Conservation (phyloP, 1,140 invertebrate species). For the Halictus rubicundus region DNA sequence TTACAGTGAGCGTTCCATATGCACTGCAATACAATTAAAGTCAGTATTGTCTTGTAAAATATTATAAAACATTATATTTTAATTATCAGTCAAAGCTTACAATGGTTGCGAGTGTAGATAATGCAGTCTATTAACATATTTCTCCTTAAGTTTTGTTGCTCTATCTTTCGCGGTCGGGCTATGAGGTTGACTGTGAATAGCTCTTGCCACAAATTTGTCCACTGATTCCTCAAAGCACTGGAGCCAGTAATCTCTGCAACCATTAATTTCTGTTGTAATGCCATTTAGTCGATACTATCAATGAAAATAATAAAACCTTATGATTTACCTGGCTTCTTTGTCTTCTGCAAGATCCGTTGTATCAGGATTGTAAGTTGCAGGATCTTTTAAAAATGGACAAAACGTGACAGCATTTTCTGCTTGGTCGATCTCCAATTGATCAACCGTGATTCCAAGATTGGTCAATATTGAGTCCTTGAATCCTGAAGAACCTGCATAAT, state of each 20-base stretch:
- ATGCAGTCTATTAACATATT: slow-evolving; percentile 90
- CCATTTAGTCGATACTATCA: neutral
- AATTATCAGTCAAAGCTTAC: slow-evolving; percentile 81
- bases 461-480: slow-evolving; percentile 81
- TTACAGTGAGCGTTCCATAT: slow-evolving; percentile 92
- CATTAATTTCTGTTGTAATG: slow-evolving; percentile 20
- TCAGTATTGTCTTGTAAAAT: slow-evolving; percentile 16
- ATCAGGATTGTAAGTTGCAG: slow-evolving; percentile 89
- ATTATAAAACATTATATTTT: slow-evolving; percentile 45
- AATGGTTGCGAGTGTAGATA: slow-evolving; percentile 89
- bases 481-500: slow-evolving; percentile 88
- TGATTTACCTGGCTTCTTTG: slow-evolving; percentile 85
- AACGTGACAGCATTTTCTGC: slow-evolving; percentile 83
- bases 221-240: slow-evolving; percentile 92
- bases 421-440: slow-evolving; percentile 87
- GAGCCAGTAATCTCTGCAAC: slow-evolving; percentile 92
- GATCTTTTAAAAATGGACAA: slow-evolving; percentile 85
- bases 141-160: slow-evolving; percentile 90
- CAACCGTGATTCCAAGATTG: slow-evolving; percentile 79
- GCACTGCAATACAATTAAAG: slow-evolving; percentile 82
- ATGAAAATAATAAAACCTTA: slow-evolving; percentile 47
- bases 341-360: slow-evolving; percentile 93
- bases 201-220: slow-evolving; percentile 87
- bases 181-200: slow-evolving; percentile 88
- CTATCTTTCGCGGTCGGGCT: slow-evolving; percentile 88